These are phyloP conservation scores for Anticlea derivata DNA, from an alignment of 2,888 invertebrate species.

Conservation along the genomic window DNA sequence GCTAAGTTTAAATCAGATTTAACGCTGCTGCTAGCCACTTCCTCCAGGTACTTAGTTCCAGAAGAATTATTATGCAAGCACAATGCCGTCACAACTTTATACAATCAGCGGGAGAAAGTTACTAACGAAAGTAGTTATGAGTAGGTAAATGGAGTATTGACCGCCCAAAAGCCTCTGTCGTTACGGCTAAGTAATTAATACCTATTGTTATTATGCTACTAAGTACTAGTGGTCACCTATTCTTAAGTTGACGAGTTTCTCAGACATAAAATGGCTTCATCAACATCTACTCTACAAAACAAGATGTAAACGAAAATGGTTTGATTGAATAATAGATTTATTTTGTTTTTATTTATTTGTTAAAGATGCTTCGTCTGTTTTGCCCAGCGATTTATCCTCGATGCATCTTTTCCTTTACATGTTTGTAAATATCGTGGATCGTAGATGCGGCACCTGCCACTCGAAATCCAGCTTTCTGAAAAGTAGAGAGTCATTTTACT, in stretches of 20 bases:
- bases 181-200: too few relatives aligned
- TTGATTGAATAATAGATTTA: too few relatives aligned
- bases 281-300: too few relatives aligned
- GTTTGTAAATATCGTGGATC: slow-evolving; percentile 40
- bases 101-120: background rate
- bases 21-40: background rate
- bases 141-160: too few relatives aligned
- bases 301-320: too few relatives aligned
- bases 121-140: background rate
- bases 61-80: background rate
- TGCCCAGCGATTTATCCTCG: slow-evolving; percentile 17
- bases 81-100: background rate
- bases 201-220: too few relatives aligned
- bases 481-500: too few relatives aligned
- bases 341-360: too few relatives aligned
- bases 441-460: slow-evolving; percentile 36
- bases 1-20: slow-evolving; percentile 1
- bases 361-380: background rate
- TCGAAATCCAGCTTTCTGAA: slow-evolving; percentile 40
- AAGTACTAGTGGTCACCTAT: too few relatives aligned
- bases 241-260: too few relatives aligned
- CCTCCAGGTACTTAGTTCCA: background rate
- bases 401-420: slow-evolving; percentile 32
- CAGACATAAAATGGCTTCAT: too few relatives aligned
- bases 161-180: too few relatives aligned